These are phyloP conservation scores for Eurosta solidaginis DNA, from an alignment of 1,140 invertebrate species.

Conservation along the genomic window DNA sequence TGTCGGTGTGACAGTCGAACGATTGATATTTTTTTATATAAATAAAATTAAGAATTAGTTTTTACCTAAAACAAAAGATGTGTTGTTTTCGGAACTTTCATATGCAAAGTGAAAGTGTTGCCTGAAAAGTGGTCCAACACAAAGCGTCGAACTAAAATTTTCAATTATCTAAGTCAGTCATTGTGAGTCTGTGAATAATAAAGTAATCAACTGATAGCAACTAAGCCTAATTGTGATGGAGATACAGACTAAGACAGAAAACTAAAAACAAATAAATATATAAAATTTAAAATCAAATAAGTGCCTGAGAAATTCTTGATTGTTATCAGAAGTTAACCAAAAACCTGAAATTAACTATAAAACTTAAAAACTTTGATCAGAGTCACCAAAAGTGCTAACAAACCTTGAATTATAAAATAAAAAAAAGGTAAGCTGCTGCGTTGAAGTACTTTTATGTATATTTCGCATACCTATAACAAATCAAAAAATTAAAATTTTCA, in stretches of 20 bases:
- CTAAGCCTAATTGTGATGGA: not conserved
- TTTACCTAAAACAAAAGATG: not conserved
- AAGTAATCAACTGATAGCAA: not conserved
- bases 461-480: too few species aligned
- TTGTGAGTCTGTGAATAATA: not conserved
- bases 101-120: slow-evolving; percentile 6
- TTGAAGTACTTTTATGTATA: too few species aligned
- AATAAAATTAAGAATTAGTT: not conserved
- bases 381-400: too few species aligned
- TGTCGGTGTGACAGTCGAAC: not conserved
- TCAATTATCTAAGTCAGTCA: not conserved
- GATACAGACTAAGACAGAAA: not conserved
- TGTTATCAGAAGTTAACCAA: not conserved
- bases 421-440: too few species aligned
- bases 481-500: too few species aligned
- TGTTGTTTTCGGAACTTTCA: slow-evolving; percentile 7
- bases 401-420: too few species aligned
- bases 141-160: not conserved
- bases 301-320: too few species aligned
- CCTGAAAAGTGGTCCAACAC: not conserved
- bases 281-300: not conserved
- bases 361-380: not conserved
- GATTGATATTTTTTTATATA: slow-evolving; percentile 16
- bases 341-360: not conserved
- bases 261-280: not conserved